Conservation (phyloP, 2,888 invertebrate genomes). For the Clunio marinus region DNA sequence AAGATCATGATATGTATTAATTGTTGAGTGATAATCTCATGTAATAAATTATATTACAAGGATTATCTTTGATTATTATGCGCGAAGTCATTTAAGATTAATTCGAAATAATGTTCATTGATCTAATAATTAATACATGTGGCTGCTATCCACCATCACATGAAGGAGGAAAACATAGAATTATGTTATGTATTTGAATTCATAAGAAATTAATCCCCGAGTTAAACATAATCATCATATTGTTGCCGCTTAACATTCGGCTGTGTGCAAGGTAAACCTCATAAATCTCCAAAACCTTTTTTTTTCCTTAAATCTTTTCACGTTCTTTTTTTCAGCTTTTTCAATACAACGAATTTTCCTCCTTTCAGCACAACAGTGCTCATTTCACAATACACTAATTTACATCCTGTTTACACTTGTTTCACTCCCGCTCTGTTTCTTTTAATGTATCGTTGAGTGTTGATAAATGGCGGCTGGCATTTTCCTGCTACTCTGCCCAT, state of each 20-base stretch:
- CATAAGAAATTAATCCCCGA: background rate
- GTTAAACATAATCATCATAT: background rate
- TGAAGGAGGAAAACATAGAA: no score
- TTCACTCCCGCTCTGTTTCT: background rate
- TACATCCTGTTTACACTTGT: slow-evolving; percentile 21
- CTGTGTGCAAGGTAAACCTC: background rate
- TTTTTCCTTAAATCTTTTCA: background rate
- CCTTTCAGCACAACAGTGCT: background rate
- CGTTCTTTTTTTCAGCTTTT: no score
- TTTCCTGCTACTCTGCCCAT: background rate
- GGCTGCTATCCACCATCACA: no score
- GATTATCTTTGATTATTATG: no score
- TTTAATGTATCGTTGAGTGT: background rate
- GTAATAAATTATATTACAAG: no score
- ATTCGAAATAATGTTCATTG: no score
- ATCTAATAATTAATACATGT: no score
- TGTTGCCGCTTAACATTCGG: background rate
- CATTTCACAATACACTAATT: background rate
- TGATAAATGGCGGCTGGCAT: background rate
- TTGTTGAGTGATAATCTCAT: no score
- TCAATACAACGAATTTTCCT: no score
- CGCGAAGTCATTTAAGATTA: no score
- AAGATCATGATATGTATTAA: no score
- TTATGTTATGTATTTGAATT: no score
- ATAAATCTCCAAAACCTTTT: slow-evolving; percentile 1